Evolutionary conservation across 2,888 invertebrate genomes (phyloP).

Genomic region (Caenorhabditis afra): DNA sequence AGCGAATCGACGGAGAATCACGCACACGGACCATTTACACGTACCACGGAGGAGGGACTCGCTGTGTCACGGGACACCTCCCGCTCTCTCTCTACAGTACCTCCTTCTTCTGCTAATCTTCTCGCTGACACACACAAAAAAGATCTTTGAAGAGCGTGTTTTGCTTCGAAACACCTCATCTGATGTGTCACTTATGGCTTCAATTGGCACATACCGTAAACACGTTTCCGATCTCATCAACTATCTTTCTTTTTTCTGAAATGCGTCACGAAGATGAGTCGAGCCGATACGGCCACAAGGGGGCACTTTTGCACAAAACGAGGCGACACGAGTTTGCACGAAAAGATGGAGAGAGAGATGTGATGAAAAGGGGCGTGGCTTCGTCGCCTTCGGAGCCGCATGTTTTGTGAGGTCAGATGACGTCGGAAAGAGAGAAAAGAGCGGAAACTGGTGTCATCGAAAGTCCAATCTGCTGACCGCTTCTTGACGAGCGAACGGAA

Average conservation of each 20-base stretch:
- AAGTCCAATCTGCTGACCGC: conserved; percentile 2
- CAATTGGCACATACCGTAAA: not conserved
- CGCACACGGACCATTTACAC: conserved; percentile 26
- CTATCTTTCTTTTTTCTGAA: not conserved
- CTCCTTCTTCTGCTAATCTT: not conserved
- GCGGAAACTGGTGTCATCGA: conserved; percentile 12
- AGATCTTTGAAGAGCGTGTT: not conserved
- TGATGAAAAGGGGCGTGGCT: conserved; percentile 33
- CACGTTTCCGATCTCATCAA: not conserved
- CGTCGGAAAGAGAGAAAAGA: conserved; percentile 17
- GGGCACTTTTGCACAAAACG: too few relatives aligned
- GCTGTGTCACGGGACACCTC: too few relatives aligned
- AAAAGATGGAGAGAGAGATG: conserved; percentile 20
- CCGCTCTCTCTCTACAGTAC: not conserved
- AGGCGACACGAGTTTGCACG: not conserved
- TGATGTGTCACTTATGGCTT: not conserved
- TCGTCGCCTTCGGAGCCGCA: not conserved
- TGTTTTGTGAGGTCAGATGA: conserved; percentile 43
- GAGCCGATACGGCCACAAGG: not conserved
- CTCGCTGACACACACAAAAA: too few relatives aligned
- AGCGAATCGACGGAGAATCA: not conserved
- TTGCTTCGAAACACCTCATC: not conserved
- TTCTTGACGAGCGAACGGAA: not conserved
- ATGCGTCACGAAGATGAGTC: not conserved
- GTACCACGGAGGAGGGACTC: not conserved